Evolutionary conservation across 2,888 invertebrate species (phyloP).

Genomic region (Octodonta nipae): DNA sequence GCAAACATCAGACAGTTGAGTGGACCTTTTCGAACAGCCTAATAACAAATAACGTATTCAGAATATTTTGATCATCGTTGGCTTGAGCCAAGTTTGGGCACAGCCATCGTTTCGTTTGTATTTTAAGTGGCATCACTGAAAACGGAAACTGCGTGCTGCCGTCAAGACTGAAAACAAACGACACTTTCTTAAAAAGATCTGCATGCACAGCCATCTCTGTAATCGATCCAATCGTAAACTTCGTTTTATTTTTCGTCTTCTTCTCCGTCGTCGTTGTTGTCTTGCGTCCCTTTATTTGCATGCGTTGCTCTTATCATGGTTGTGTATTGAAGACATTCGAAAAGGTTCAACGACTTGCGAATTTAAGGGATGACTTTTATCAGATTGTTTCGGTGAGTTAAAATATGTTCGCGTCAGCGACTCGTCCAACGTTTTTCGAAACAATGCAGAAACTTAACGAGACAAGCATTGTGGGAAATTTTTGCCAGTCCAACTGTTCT

Average conservation of each 20-base stretch:
- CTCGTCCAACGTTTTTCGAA: conserved; percentile 22
- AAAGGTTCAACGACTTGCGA: conserved; percentile 29
- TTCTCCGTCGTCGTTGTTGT: no score
- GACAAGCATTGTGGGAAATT: conserved; percentile 2
- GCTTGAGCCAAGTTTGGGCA: conserved; percentile 10
- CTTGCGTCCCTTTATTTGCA: conserved; percentile 18
- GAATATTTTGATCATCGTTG: conserved; percentile 3
- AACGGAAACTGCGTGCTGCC: conserved; percentile 27
- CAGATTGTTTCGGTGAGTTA: conserved; percentile 13
- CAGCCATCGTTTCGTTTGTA: conserved; percentile 6
- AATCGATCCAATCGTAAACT: conserved; percentile 29
- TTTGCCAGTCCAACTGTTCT: no score
- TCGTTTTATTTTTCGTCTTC: conserved; percentile 18
- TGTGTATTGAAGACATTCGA: conserved; percentile 9
- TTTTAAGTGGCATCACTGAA: conserved; percentile 22
- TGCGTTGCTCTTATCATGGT: conserved; percentile 24
- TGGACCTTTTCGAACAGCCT: neutral
- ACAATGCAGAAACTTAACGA: conserved; percentile 25
- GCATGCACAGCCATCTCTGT: conserved; percentile 26
- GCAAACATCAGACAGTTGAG: neutral
- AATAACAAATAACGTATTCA: conserved; percentile 1
- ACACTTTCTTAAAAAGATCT: conserved; percentile 28
- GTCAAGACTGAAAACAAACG: conserved; percentile 24
- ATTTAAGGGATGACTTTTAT: conserved; percentile 32
- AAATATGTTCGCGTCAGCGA: conserved; percentile 21